Conservation (phyloP, 2,888 invertebrate species). For the Cephus spinipes region DNA sequence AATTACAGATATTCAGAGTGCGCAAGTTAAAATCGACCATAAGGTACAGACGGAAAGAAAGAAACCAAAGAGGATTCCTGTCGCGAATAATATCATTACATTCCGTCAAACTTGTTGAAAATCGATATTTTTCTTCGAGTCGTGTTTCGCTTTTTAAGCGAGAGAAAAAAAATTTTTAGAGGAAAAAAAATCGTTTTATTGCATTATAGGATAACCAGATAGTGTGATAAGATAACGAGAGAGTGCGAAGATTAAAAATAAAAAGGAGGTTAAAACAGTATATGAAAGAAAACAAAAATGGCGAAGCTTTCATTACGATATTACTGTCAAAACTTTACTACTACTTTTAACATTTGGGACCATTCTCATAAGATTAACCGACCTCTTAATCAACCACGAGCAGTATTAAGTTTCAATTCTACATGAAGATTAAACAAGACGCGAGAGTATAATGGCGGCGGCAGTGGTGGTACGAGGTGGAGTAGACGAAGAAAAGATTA, state of each 20-base stretch:
- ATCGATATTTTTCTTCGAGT: background rate
- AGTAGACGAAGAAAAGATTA: background rate
- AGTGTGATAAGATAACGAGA: background rate
- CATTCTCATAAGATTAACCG: slow-evolving; percentile 56
- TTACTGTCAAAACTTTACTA: slow-evolving; percentile 23
- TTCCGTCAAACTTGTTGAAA: background rate
- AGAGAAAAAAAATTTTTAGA: background rate
- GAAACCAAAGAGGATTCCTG: background rate
- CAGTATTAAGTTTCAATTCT: slow-evolving; percentile 52
- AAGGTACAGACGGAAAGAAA: background rate
- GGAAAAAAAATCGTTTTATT: background rate
- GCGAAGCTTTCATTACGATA: slow-evolving; percentile 15
- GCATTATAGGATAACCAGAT: background rate
- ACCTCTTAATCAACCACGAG: slow-evolving; percentile 42
- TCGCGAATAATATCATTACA: background rate
- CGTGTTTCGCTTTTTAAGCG: background rate
- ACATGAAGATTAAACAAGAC: slow-evolving; percentile 22
- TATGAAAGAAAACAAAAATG: background rate
- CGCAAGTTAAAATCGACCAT: background rate
- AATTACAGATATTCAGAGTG: background rate
- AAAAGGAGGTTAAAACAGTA: background rate
- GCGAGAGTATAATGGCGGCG: slow-evolving; percentile 23
- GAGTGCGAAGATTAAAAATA: background rate
- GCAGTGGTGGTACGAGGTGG: slow-evolving; percentile 14
- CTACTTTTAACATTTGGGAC: slow-evolving; percentile 62